A percentile compares a stretch with the other conserved stretches of the same genome.
phyloP scores from a whole-genome alignment of 2,113 vertebrate species.

The Tonatia bakeri region DNA sequence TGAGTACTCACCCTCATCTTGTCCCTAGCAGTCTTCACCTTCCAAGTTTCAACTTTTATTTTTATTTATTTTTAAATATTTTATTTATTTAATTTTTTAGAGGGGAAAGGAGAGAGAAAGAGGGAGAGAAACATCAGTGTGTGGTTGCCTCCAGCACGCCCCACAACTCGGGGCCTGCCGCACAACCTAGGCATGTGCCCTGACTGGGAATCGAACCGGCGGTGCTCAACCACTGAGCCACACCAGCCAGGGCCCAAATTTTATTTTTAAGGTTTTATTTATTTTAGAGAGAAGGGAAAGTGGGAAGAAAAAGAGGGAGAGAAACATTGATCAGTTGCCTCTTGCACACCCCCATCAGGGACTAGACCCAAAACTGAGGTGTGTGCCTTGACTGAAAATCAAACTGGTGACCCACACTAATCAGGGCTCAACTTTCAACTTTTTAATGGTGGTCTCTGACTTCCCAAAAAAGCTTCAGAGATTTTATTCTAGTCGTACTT shows the following conservation, averaged over 20 bases:
- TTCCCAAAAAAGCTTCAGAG: background rate
- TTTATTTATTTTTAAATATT: background rate
- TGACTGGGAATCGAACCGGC: background rate
- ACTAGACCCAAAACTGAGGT: background rate
- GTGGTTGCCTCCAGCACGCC: background rate
- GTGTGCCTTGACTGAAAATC: background rate
- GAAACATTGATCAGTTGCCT: background rate
- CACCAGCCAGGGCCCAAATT: background rate
- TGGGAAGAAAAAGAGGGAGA: background rate
- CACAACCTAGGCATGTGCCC: background rate
- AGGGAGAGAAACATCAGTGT: background rate
- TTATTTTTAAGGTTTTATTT: background rate
- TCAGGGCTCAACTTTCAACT: background rate
- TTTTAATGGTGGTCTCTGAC: background rate
- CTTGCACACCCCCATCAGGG: background rate
- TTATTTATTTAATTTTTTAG: background rate
- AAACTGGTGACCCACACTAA: background rate
- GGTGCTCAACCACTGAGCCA: too few relatives aligned
- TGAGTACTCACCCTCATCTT: background rate
- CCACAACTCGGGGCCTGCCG: background rate
- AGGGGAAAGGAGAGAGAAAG: background rate
- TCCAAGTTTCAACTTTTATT: background rate
- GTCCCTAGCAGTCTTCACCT: background rate
- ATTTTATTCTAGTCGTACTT: background rate
- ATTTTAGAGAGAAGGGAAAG: background rate